Percentiles rank a stretch among this genome's conserved stretches.
These are phyloP conservation scores for Eulithis testata DNA, from an alignment of 2,888 invertebrate species.

Conservation along the genomic window DNA sequence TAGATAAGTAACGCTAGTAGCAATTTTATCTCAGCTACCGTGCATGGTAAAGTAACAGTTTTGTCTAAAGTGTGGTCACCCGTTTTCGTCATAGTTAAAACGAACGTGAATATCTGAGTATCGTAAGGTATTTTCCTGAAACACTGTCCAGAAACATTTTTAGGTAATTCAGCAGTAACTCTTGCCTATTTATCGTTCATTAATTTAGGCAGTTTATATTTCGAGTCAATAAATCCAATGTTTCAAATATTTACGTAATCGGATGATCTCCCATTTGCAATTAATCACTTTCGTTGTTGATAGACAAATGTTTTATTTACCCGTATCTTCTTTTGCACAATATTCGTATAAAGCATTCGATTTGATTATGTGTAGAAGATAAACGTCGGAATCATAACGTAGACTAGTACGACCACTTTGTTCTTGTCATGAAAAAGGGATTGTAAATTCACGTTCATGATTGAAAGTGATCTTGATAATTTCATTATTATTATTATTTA, in stretches of 20 bases:
- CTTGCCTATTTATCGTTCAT: background rate
- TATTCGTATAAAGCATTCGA: background rate
- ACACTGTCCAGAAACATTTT: slow-evolving; percentile 1
- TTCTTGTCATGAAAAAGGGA: too few relatives aligned
- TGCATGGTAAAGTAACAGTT: too few relatives aligned
- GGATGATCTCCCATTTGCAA: background rate
- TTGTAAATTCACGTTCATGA: too few relatives aligned
- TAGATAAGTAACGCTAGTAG: too few relatives aligned
- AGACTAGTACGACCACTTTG: too few relatives aligned
- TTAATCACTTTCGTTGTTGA: slow-evolving; percentile 2
- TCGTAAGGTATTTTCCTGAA: background rate
- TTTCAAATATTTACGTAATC: slow-evolving; percentile 32
- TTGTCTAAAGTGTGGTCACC: too few relatives aligned
- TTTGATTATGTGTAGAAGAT: slow-evolving; percentile 7
- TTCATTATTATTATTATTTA: too few relatives aligned
- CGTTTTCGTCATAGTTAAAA: too few relatives aligned
- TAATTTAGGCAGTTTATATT: slow-evolving; percentile 11
- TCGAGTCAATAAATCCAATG: slow-evolving; percentile 22
- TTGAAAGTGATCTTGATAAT: too few relatives aligned
- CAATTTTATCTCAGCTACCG: too few relatives aligned
- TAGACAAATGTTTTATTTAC: slow-evolving; percentile 7
- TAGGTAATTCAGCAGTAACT: background rate
- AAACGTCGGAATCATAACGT: background rate
- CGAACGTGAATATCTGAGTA: too few relatives aligned
- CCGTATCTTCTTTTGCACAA: too few relatives aligned